Conservation (phyloP, 2,113 vertebrate species). For the Sakesphorus luctuosus region DNA sequence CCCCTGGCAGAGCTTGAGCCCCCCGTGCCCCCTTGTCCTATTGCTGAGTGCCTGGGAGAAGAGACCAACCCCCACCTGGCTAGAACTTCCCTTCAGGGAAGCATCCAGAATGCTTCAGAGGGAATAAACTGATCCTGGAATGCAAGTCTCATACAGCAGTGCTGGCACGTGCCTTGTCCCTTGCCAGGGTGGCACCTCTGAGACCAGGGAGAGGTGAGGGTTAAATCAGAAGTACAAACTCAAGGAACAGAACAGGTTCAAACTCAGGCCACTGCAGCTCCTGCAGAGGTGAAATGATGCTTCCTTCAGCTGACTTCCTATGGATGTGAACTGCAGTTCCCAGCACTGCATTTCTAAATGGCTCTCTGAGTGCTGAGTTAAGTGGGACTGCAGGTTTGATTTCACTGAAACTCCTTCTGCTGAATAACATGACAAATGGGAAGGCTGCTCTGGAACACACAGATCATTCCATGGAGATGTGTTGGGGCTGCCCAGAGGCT, state of each 20-base stretch:
- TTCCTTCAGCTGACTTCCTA: not conserved
- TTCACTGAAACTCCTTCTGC: not conserved
- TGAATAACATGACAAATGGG: not conserved
- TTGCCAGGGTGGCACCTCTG: not conserved
- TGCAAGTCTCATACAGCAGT: not conserved
- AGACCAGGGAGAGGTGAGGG: not conserved
- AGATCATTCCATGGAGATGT: rapidly evolving
- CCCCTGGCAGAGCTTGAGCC: no score
- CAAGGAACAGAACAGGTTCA: not conserved
- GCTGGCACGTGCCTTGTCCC: not conserved
- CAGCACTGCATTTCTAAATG: not conserved
- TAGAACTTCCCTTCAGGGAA: no score
- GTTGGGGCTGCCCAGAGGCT: not conserved
- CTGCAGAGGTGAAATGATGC: not conserved
- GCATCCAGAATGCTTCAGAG: not conserved
- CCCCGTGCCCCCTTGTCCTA: no score
- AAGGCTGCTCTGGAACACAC: not conserved
- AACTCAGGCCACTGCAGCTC: not conserved
- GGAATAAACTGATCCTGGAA: not conserved
- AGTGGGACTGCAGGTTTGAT: not conserved
- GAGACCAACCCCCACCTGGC: no score
- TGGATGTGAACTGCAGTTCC: not conserved
- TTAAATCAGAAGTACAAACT: not conserved
- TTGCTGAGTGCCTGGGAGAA: no score
- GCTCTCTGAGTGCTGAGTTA: not conserved